These are phyloP conservation scores for Synergus japonicus DNA, from an alignment of 2,888 invertebrate species.

Conservation along the genomic window DNA sequence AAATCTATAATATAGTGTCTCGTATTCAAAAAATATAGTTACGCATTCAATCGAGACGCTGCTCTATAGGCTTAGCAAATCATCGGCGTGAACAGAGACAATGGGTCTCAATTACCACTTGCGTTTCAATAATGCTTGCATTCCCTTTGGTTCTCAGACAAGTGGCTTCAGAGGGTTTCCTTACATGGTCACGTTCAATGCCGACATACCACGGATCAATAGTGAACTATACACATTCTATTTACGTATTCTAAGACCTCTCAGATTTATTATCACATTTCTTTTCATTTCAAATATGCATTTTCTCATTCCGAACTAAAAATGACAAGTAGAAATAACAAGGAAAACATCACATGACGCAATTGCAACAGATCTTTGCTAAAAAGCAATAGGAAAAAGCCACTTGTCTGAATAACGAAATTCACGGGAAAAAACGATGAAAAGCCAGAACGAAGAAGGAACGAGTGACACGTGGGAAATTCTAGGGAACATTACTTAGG, in stretches of 20 bases:
- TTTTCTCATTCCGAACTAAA: too few species aligned
- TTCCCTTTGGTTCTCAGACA: constrained; percentile 31
- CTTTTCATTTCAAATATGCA: neutral
- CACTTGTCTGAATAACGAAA: constrained; percentile 32
- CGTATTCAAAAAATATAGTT: neutral
- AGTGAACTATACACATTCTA: constrained; percentile 18
- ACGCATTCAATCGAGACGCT: constrained; percentile 3
- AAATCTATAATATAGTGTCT: neutral
- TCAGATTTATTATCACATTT: neutral
- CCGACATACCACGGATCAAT: constrained; percentile 13
- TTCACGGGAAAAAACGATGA: neutral
- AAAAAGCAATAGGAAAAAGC: neutral
- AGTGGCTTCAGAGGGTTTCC: constrained; percentile 30
- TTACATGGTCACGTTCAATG: constrained; percentile 37
- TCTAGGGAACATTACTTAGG: constrained; percentile 32
- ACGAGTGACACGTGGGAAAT: constrained; percentile 39
- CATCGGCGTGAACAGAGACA: constrained; percentile 33
- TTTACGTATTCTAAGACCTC: constrained; percentile 13
- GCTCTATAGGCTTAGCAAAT: constrained; percentile 18
- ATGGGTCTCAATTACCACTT: constrained; percentile 32
- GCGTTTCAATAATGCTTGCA: constrained; percentile 34
- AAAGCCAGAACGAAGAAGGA: constrained; percentile 7
- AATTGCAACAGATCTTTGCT: too few species aligned
- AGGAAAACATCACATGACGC: neutral
- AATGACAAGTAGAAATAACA: neutral